Base-by-base conservation (phyloP, 2,888 invertebrate genomes). In the Tetragonisca angustula region DNA sequence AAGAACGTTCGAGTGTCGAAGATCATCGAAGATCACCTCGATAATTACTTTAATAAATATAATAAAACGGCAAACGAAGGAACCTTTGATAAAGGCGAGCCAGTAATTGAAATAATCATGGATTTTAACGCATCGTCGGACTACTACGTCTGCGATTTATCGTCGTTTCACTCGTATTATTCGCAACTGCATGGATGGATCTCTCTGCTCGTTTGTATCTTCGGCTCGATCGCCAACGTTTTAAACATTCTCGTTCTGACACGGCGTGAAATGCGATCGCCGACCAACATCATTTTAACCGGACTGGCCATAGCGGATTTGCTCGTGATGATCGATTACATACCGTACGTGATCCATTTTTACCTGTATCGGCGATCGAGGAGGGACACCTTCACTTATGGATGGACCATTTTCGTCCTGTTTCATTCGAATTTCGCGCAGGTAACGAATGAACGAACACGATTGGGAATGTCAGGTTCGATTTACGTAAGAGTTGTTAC, bases 321-420 rank as follows among this genome's bases (percentile, higher is more conserved):
- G 54, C 96, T 98, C n/a, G 98, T 99, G 24, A 99, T 99, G 97
- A 95, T 99, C 91, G 98, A 98, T 91, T 99, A 99, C 94, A 97
- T 99, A 86, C 98, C 99, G 0, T 98, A 97, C 94, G 97, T 97
- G 3, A 96, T 97, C 76, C 97, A 98, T 94, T 97, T 97, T 94
- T 97, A 97, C 91, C 96, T 98, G 83, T 96, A 97, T 88, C 73
- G 93, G 88, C 70, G 95, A 92, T 94, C 95, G 88, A 87, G 95
- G n/a, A 94, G 95, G 65, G 95, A 96, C 79, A 95, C 95, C 64
- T 95, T 95, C 85, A 95, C 95, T 0, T 98, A 98, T 94, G 95
- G 96, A 4, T 98, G 98, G 97, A 96, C 97, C 0, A 96, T 97
- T 36, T 98, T 97, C 94, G 97, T 98, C n/a, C 96, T 98, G 87